phyloP scores from a whole-genome alignment of 1,140 invertebrate genomes.

The Lycorma delicatula region DNA sequence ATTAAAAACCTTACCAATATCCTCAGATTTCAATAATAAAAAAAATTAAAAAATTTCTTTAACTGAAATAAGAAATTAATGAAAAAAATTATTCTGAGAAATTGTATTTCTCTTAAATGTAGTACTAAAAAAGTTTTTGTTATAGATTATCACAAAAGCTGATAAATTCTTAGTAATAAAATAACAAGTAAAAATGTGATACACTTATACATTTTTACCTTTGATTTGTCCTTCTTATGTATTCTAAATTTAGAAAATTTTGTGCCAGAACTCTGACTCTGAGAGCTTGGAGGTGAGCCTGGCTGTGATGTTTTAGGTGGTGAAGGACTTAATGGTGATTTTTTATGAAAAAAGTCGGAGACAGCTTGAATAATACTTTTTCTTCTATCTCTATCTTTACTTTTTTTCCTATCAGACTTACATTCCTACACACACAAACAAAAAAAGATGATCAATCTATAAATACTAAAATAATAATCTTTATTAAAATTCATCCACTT shows the following conservation, averaged over 20 bases:
- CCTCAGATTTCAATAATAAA: no score
- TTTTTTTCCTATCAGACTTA: constrained; percentile 15
- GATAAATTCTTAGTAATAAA: no score
- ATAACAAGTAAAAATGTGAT: no score
- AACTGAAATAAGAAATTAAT: no score
- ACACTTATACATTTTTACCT: constrained; percentile 44
- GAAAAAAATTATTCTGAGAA: no score
- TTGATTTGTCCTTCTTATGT: constrained; percentile 41
- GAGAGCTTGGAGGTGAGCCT: constrained; percentile 33
- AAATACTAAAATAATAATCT: neutral
- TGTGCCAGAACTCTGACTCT: constrained; percentile 27
- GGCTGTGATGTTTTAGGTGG: constrained; percentile 33
- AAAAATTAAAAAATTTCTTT: no score
- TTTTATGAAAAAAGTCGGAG: constrained; percentile 67
- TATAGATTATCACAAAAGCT: no score
- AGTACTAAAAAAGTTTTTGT: no score
- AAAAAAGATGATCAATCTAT: neutral
- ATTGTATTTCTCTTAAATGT: no score
- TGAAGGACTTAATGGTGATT: constrained; percentile 39
- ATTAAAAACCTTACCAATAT: no score
- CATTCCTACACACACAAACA: neutral
- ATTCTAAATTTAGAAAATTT: constrained; percentile 17
- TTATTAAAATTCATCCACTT: no score
- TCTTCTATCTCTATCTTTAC: constrained; percentile 55
- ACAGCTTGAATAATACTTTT: constrained; percentile 78